Evolutionary conservation across 2,113 vertebrate species (phyloP).

Genomic region (Dasyornis broadbenti): DNA sequence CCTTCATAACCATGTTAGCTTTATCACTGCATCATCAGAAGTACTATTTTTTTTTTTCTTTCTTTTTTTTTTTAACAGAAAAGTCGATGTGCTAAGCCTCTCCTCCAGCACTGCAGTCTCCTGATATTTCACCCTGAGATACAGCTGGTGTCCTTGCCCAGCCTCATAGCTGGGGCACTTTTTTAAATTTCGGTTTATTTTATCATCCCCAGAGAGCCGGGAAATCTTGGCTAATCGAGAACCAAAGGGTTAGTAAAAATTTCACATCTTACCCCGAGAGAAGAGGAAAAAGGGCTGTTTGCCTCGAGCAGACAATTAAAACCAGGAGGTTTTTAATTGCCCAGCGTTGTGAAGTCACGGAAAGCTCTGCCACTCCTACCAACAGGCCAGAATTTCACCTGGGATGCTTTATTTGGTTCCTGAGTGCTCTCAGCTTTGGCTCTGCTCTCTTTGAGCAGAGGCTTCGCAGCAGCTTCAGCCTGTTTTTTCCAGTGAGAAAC

Average conservation of each 20-base stretch:
- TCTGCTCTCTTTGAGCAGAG: neutral
- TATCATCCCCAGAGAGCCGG: neutral
- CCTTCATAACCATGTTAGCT: constrained; percentile 59
- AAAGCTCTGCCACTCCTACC: neutral
- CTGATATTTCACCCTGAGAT: constrained; percentile 50
- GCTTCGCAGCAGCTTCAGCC: neutral
- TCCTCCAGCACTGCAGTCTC: constrained; percentile 63
- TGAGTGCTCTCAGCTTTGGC: neutral
- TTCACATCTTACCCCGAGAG: neutral
- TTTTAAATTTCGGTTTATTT: constrained; percentile 38
- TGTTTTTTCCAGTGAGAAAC: neutral
- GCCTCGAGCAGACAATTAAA: neutral
- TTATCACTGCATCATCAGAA: constrained; percentile 52
- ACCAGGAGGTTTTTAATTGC: too few species aligned
- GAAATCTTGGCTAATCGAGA: neutral
- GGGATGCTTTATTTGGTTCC: neutral
- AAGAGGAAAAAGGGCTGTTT: neutral
- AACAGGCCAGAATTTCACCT: neutral
- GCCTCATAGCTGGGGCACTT: neutral
- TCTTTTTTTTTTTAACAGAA: constrained; percentile 34
- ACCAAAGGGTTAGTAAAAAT: neutral
- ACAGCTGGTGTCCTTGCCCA: constrained; percentile 19
- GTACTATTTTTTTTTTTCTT: constrained; percentile 34
- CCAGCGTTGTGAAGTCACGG: neutral
- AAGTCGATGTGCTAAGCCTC: constrained; percentile 66